Percentiles rank a stretch among this genome's conserved stretches.
Evolutionary conservation across 2,797 vertebrate genomes (phyloP).

Genomic region (Bryconaethiops microstoma): DNA sequence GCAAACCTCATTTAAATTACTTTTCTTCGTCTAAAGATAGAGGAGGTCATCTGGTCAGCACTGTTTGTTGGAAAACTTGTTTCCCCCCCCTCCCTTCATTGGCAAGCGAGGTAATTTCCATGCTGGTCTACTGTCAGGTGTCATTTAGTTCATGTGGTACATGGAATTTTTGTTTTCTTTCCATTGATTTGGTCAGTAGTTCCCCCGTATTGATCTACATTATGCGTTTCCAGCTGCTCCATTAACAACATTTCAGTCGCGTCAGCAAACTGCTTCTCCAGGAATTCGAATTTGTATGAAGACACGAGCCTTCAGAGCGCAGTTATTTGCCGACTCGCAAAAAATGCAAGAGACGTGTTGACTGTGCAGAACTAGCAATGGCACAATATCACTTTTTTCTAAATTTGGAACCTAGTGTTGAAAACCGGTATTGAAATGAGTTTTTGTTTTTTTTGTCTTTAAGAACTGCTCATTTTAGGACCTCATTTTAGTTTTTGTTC

Average conservation of each 20-base stretch:
- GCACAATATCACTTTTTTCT: no score
- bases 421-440: no score
- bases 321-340: background rate
- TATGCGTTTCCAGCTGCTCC: conserved; percentile 8
- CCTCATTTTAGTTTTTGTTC: no score
- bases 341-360: background rate
- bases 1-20: conserved; percentile 5
- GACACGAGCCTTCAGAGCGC: background rate
- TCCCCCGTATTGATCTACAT: conserved; percentile 3
- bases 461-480: no score
- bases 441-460: no score
- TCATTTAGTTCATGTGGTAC: background rate
- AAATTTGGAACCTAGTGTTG: no score
- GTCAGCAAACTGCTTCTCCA: background rate
- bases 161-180: background rate
- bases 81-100: no score
- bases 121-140: background rate
- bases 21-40: background rate
- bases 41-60: conserved; percentile 35
- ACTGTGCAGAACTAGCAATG: background rate
- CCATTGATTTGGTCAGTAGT: background rate
- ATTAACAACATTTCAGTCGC: background rate
- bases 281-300: background rate
- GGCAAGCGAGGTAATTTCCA: conserved; percentile 19
- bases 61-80: conserved; percentile 29